A percentile compares a stretch with the other conserved stretches of the same genome.
Conservation (phyloP, 2,888 invertebrate genomes). For the Acleris literana region DNA sequence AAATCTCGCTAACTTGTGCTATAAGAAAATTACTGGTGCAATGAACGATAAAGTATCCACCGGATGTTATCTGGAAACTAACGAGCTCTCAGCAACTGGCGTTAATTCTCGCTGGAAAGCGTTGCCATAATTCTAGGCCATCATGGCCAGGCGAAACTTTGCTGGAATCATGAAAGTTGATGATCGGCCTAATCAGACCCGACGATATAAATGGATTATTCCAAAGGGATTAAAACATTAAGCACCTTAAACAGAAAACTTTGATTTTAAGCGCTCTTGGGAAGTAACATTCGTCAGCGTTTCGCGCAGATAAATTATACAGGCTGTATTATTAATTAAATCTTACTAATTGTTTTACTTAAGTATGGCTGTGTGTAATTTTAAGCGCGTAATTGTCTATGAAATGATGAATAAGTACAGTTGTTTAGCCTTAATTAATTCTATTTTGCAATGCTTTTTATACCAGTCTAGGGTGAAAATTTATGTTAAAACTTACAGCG, state of each 20-base stretch:
- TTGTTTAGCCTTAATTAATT: too few species aligned
- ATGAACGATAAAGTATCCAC: not conserved
- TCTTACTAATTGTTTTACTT: slow-evolving; percentile 7
- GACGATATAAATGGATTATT: slow-evolving; percentile 32
- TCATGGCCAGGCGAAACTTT: slow-evolving; percentile 13
- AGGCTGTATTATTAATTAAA: slow-evolving; percentile 14
- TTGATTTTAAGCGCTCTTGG: slow-evolving; percentile 26
- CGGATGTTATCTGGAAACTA: slow-evolving; percentile 2
- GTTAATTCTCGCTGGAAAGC: slow-evolving; percentile 8
- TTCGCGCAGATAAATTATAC: slow-evolving; percentile 13
- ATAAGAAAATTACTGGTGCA: not conserved
- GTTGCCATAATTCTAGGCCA: slow-evolving; percentile 17
- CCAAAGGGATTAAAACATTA: slow-evolving; percentile 25
- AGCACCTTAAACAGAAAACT: slow-evolving; percentile 26
- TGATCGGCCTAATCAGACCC: slow-evolving; percentile 21
- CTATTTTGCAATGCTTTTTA: too few species aligned
- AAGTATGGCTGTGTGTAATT: not conserved
- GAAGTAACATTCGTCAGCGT: slow-evolving; percentile 8
- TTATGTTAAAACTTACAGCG: too few species aligned
- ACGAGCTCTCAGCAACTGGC: slow-evolving; percentile 7
- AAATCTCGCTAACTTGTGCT: too few species aligned
- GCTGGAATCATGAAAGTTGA: slow-evolving; percentile 32
- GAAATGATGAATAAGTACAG: not conserved
- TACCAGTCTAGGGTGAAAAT: too few species aligned
- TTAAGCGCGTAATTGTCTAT: not conserved